A percentile compares a stretch with the other conserved stretches of the same genome.
Conservation (phyloP, 1,140 invertebrate species). For the Ceratina calcarata region DNA sequence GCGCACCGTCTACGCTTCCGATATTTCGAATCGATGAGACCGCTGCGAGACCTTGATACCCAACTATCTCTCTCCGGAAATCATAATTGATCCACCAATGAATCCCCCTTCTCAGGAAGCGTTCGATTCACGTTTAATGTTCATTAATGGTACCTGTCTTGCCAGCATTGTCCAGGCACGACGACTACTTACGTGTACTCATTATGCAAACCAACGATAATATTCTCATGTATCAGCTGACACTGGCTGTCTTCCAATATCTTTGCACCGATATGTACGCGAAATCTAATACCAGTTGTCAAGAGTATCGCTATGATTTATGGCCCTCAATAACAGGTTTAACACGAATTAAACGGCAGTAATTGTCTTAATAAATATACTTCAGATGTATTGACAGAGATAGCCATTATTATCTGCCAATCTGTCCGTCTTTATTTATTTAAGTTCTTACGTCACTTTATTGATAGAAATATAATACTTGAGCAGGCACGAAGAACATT, state of each 20-base stretch:
- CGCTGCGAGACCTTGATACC: constrained; percentile 50
- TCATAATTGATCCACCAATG: constrained; percentile 37
- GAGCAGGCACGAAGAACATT: no score
- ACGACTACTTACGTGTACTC: neutral
- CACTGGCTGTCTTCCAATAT: neutral
- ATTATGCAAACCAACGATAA: neutral
- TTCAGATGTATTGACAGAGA: no score
- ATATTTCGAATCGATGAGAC: constrained; percentile 50
- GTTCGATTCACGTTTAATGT: constrained; percentile 21
- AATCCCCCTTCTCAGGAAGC: constrained; percentile 28
- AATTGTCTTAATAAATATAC: no score
- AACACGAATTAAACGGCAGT: no score
- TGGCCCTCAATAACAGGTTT: neutral
- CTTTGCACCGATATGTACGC: neutral
- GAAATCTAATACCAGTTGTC: neutral
- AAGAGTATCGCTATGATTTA: neutral
- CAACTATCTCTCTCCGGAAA: constrained; percentile 16
- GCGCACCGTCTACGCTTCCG: neutral
- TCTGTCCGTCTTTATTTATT: no score
- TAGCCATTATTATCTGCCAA: no score
- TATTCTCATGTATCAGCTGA: neutral
- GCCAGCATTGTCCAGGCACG: no score
- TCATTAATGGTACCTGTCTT: no score
- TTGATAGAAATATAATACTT: no score
- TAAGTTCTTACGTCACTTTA: no score